Base-by-base conservation (phyloP, 2,888 invertebrate genomes). In the Myopa tessellatipennis region DNA sequence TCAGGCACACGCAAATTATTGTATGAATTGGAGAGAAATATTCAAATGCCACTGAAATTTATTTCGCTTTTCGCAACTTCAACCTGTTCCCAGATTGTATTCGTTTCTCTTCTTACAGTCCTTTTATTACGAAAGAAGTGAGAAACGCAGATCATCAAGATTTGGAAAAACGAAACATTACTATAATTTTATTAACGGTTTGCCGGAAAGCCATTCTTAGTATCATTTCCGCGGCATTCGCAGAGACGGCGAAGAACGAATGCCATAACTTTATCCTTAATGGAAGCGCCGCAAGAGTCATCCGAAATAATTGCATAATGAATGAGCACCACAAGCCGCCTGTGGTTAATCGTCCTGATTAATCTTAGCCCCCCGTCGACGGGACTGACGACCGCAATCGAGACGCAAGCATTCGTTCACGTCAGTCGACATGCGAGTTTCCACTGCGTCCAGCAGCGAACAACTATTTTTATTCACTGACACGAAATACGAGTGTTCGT, bases 271-370 rank as follows among this genome's bases (percentile, higher is more conserved):
- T 6, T 36, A 34, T 10, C 34, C 34, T 52, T 36, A 63, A 63
- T 73, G 63, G 45, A 86, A 85, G 83, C 85, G 85, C 84, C 84
- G 84, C 83, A 85, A 85, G 79, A 86, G 85, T 86, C 86, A 86
- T 87, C 85, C 83, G 76, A 86, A 86, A 84, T 86, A 87, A 86
- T 87, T 87, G 86, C 84, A 85, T 83, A 83, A 84, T 84, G 85
- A 85, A 85, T 84, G 80, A 81, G 82, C 82, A 82, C 70, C 79
- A 76, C 34, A 69, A 77, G 68, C 61, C 68, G 77, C 74, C 68
- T 77, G 77, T 52, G 70, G 76, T 70, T 76, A 76, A 85, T 85
- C 84, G 84, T 84, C 74, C 77, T 84, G 85, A 85, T 85, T 85
- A 85, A 85, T 85, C 85, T 84, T 83, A 60, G 16, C 45, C 58